Evolutionary conservation across 2,113 vertebrate species (phyloP).

Genomic region (Myiopsitta monachus): DNA sequence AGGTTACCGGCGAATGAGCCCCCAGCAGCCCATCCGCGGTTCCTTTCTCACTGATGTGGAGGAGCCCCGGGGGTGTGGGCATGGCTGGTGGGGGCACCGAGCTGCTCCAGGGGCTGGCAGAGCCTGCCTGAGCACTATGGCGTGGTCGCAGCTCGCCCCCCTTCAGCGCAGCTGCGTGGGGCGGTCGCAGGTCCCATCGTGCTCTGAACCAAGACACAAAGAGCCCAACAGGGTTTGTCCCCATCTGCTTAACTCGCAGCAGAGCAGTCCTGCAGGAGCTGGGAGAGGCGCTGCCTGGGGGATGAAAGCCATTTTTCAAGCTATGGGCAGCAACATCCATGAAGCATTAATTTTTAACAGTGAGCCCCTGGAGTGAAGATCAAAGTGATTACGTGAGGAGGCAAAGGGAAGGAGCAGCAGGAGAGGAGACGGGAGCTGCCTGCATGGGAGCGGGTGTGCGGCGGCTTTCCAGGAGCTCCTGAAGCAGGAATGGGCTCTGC

Average conservation of each 20-base stretch:
- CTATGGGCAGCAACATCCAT: background rate
- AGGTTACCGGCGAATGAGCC: background rate
- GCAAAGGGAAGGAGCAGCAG: background rate
- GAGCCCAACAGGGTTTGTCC: background rate
- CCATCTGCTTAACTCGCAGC: background rate
- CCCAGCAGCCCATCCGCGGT: fast-evolving
- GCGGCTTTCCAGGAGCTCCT: background rate
- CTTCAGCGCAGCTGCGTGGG: fast-evolving
- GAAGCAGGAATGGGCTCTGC: fast-evolving
- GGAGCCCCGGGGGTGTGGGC: background rate
- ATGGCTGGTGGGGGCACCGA: background rate
- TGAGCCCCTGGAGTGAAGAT: slow-evolving; percentile 14
- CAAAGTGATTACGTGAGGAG: background rate
- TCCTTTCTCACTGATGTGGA: fast-evolving
- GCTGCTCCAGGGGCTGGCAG: background rate
- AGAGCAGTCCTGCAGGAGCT: background rate
- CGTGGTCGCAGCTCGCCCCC: background rate
- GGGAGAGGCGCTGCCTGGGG: background rate
- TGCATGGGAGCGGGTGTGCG: background rate
- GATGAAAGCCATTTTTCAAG: background rate
- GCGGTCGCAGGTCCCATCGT: background rate
- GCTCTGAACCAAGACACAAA: background rate
- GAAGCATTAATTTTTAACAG: slow-evolving; percentile 34
- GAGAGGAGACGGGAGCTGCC: background rate
- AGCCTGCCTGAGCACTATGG: background rate